A percentile compares a stretch with the other conserved stretches of the same genome.
phyloP scores from a whole-genome alignment of 2,113 vertebrate species.

The Genyomyrus donnyi region DNA sequence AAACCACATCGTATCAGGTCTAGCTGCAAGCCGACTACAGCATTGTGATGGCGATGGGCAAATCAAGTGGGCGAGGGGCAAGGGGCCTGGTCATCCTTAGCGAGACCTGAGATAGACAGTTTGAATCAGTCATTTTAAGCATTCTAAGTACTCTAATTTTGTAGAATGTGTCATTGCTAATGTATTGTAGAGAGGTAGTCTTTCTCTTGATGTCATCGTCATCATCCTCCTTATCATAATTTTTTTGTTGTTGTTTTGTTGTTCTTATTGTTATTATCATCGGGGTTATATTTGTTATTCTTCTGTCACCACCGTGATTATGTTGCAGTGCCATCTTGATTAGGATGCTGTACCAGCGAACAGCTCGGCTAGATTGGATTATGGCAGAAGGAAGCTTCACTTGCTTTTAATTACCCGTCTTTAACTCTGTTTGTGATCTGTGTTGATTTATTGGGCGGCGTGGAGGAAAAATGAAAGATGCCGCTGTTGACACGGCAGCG shows the following conservation, averaged over 20 bases:
- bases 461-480: constrained; percentile 47
- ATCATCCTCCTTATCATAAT: background rate
- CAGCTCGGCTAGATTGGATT: background rate
- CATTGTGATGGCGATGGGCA: background rate
- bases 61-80: background rate
- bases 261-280: background rate
- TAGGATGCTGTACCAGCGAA: background rate
- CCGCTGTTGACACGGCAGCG: constrained; percentile 42
- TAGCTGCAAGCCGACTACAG: background rate
- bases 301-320: background rate
- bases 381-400: constrained; percentile 46
- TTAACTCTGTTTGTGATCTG: constrained; percentile 61
- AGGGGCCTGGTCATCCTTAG: background rate
- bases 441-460: constrained; percentile 63
- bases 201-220: background rate
- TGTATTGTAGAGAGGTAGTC: background rate
- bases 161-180: background rate
- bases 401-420: constrained; percentile 61
- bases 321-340: background rate
- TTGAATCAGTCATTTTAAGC: background rate
- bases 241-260: background rate
- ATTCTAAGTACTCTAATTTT: background rate
- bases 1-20: background rate
- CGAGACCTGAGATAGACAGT: background rate
- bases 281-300: background rate